Evolutionary conservation across 53 echinoderm and acorn worm species (phyloP).

Genomic region (Antedon mediterranea): DNA sequence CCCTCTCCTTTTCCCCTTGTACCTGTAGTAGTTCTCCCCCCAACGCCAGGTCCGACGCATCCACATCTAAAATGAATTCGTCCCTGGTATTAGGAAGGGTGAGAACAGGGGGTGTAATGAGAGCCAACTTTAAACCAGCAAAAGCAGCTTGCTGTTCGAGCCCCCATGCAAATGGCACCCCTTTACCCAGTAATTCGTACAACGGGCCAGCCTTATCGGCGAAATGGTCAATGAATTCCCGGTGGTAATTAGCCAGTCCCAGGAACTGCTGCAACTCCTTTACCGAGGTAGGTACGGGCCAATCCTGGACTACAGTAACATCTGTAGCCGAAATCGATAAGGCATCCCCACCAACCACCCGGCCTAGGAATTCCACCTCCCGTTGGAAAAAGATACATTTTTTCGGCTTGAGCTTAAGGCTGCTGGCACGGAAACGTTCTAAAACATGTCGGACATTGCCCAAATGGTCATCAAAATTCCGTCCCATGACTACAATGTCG

Average conservation of each 20-base stretch:
- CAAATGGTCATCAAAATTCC: too few species aligned
- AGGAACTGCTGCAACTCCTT: conserved; percentile 19
- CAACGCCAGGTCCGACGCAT: too few species aligned
- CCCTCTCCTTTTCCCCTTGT: conserved; percentile 3
- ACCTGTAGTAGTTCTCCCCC: too few species aligned
- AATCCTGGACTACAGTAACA: conserved; percentile 7
- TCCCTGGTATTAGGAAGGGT: conserved; percentile 8
- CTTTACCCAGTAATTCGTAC: conserved; percentile 21
- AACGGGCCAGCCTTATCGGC: conserved; percentile 9
- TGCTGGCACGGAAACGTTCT: too few species aligned
- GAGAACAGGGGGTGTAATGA: conserved; percentile 2
- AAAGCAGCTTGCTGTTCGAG: conserved; percentile 8
- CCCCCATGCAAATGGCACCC: conserved; percentile 5
- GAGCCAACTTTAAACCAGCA: background rate
- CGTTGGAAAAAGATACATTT: too few species aligned
- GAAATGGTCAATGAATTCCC: conserved; percentile 15
- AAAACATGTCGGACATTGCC: too few species aligned
- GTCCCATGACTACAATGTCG: background rate
- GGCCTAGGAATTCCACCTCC: background rate
- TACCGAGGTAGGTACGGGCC: conserved; percentile 17
- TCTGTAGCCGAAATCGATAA: background rate
- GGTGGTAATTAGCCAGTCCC: conserved; percentile 38
- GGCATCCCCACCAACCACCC: background rate
- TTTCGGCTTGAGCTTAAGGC: too few species aligned
- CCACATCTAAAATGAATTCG: too few species aligned